Base-by-base conservation (phyloP, 1,140 invertebrate genomes). In the Lepidostoma basale region DNA sequence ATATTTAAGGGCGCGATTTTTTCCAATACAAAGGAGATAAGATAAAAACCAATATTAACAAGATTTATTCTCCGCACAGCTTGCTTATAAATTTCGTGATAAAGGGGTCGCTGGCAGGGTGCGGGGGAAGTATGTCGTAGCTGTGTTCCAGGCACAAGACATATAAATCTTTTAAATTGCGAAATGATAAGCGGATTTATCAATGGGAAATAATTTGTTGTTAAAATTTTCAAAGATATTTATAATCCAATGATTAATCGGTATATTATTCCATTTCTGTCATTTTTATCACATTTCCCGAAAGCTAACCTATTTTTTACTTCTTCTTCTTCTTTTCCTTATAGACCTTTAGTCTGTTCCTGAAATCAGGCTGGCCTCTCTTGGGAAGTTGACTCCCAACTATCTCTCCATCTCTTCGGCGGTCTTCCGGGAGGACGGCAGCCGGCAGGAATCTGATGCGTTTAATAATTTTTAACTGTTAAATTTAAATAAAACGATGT, bases 41-140 rank as follows among this genome's bases (percentile, higher is more conserved):
- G 49, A 54, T 54, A 54, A 54, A 54, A 54, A 54, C 49, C 49
- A 54, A 54, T 33, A 54, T 54, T 54, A 54, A 54, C 49, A 54
- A 54, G 49, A 54, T 54, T 54, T 54, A 54, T 54, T 16, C 26
- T 14, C 26, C 25, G 25, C 26, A 28, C 25, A 28, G 49, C 49
- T 54, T 54, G 23, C 49, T 54, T 54, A 54, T 54, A 54, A 54
- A 49, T 54, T 54, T 54, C 18, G 25, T 54, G 49, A 54, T 54
- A 54, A 30, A 49, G n/a, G n/a, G n/a, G n/a, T n/a, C n/a, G n/a
- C n/a, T 22, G 14, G 49, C 20, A 26, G 49, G 26, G n/a, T 49
- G 18, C 16, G 6, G 14, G 49, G 30, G 30, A 28, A 54, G 30
- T 54, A 26, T 28, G 26, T 54, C 14, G 49, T 18, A 16, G 20